Percentiles rank a stretch among this genome's conserved stretches.
These are phyloP conservation scores for Caenorhabditis becei DNA, from an alignment of 2,888 invertebrate species.

Conservation along the genomic window DNA sequence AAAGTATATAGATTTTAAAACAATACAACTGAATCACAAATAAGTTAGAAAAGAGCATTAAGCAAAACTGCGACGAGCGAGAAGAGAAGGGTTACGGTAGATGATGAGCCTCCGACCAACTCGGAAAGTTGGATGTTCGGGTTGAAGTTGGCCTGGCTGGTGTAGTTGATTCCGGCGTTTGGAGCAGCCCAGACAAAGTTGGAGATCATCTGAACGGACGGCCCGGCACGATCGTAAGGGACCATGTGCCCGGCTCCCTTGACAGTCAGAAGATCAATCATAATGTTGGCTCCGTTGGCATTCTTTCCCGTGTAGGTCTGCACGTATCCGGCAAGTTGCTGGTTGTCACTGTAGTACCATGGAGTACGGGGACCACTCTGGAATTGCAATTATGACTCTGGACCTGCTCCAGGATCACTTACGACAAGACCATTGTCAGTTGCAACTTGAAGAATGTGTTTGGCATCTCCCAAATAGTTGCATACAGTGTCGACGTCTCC, in stretches of 20 bases:
- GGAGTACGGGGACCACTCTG: slow-evolving; percentile 56
- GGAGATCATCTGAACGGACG: slow-evolving; percentile 63
- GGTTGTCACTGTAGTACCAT: slow-evolving; percentile 69
- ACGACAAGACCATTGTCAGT: slow-evolving; percentile 46
- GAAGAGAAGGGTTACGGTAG: slow-evolving; percentile 6
- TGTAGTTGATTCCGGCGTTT: slow-evolving; percentile 45
- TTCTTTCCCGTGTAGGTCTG: slow-evolving; percentile 68
- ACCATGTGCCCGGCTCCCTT: slow-evolving; percentile 74
- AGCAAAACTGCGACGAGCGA: slow-evolving; percentile 24
- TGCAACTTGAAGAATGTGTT: slow-evolving; percentile 75
- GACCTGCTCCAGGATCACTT: neutral
- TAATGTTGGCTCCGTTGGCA: slow-evolving; percentile 56
- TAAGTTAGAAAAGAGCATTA: slow-evolving; percentile 18
- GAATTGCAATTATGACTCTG: slow-evolving; percentile 17
- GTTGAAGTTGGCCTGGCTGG: slow-evolving; percentile 47
- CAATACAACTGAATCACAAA: slow-evolving; percentile 25
- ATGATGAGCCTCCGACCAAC: slow-evolving; percentile 18
- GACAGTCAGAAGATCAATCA: slow-evolving; percentile 75
- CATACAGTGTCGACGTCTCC: slow-evolving; percentile 78
- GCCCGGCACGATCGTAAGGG: slow-evolving; percentile 67
- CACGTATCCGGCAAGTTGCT: slow-evolving; percentile 74
- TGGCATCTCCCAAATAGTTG: slow-evolving; percentile 77
- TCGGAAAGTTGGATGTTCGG: slow-evolving; percentile 54
- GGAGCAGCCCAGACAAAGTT: slow-evolving; percentile 55
- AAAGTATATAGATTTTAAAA: slow-evolving; percentile 5